Evolutionary conservation across 2,113 vertebrate genomes (phyloP).

Genomic region (Rhinichthys klamathensis): DNA sequence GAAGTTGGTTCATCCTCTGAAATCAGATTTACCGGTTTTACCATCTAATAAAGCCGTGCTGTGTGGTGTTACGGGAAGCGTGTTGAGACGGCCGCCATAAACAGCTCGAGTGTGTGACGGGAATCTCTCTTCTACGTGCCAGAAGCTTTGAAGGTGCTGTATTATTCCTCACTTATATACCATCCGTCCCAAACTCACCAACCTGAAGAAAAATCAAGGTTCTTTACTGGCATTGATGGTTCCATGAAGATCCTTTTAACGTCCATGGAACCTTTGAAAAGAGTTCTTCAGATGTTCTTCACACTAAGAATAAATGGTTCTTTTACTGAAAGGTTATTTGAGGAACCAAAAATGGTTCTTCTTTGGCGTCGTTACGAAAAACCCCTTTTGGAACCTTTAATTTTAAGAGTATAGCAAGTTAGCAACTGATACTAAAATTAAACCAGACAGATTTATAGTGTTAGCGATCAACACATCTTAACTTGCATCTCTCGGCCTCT

Average conservation of each 20-base stretch:
- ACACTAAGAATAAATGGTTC: too few species aligned
- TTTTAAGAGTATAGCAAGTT: too few species aligned
- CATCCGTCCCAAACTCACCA: neutral
- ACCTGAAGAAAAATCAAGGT: neutral
- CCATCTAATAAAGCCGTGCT: neutral
- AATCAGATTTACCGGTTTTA: neutral
- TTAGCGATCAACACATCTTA: neutral
- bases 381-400: too few species aligned
- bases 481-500: neutral
- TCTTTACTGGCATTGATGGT: too few species aligned
- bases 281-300: too few species aligned
- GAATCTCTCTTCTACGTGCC: neutral
- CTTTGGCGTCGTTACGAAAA: too few species aligned
- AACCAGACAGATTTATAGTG: neutral
- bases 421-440: neutral
- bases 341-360: too few species aligned
- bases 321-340: too few species aligned
- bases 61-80: neutral
- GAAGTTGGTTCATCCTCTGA: neutral
- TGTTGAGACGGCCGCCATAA: too few species aligned
- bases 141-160: neutral
- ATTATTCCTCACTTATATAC: neutral
- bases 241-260: too few species aligned
- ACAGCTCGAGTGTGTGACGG: neutral
- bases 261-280: too few species aligned